A percentile compares a stretch with the other conserved stretches of the same genome.
These are phyloP conservation scores for Oncorhynchus clarkii DNA, from an alignment of 2,113 vertebrate species.

Conservation along the genomic window DNA sequence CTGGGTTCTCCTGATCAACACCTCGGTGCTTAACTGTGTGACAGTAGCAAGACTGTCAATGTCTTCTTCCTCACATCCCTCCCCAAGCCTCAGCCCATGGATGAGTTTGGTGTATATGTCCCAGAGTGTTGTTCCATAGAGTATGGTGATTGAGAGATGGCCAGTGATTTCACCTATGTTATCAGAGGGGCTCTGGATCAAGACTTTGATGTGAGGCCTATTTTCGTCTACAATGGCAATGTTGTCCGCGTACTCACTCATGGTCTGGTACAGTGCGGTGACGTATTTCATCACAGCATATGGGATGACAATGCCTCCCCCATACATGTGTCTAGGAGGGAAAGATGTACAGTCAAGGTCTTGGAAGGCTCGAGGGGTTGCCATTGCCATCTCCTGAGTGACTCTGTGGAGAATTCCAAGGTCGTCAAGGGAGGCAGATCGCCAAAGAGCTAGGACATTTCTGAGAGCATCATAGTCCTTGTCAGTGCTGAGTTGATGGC, in stretches of 20 bases:
- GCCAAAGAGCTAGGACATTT: background rate
- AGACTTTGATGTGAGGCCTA: background rate
- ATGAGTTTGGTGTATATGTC: background rate
- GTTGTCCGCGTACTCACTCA: background rate
- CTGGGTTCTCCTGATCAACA: background rate
- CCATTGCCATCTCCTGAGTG: background rate
- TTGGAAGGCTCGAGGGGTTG: background rate
- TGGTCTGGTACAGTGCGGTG: background rate
- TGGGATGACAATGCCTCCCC: background rate
- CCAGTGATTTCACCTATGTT: slow-evolving; percentile 2
- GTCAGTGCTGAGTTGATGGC: background rate
- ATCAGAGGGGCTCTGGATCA: background rate
- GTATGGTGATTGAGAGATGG: background rate
- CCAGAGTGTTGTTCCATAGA: background rate
- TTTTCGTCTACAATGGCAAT: background rate
- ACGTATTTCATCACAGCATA: background rate
- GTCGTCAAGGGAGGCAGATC: background rate
- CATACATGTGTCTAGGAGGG: background rate
- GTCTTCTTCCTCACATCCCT: background rate
- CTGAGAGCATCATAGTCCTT: slow-evolving; percentile 1
- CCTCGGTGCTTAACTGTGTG: background rate
- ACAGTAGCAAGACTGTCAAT: background rate
- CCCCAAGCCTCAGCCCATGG: background rate
- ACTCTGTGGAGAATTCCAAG: background rate
- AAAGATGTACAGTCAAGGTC: background rate